These are phyloP conservation scores for Varroa destructor DNA, from an alignment of 1,140 invertebrate species.

Conservation along the genomic window DNA sequence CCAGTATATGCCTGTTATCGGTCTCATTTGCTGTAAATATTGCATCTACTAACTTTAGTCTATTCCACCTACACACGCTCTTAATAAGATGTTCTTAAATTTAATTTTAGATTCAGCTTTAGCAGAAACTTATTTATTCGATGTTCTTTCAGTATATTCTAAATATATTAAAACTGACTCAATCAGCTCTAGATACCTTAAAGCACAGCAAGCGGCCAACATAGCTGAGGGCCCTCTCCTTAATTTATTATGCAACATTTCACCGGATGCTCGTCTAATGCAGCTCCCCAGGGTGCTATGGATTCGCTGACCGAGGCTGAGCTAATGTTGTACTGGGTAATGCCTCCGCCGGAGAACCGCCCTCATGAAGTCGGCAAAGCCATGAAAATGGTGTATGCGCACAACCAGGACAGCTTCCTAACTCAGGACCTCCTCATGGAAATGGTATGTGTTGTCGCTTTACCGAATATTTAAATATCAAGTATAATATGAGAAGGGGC, in stretches of 20 bases:
- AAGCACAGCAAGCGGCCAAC: no score
- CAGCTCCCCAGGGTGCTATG: constrained; percentile 64
- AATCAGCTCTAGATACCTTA: no score
- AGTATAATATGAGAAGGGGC: constrained; percentile 30
- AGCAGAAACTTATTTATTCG: no score
- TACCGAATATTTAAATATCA: constrained; percentile 19
- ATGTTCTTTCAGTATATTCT: no score
- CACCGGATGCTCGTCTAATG: no score
- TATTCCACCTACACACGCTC: neutral
- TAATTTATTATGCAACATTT: no score
- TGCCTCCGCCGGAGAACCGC: constrained; percentile 76
- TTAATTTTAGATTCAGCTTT: no score
- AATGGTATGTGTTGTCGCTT: constrained; percentile 48
- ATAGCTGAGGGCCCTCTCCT: no score
- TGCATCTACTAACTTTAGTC: constrained; percentile 15
- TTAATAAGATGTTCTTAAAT: neutral
- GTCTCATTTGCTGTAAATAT: constrained; percentile 68
- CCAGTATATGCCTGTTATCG: constrained; percentile 78
- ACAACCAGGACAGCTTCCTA: constrained; percentile 64
- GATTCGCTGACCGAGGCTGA: constrained; percentile 47
- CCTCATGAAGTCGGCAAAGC: constrained; percentile 79
- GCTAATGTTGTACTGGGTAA: constrained; percentile 79
- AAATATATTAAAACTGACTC: no score
- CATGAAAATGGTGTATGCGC: constrained; percentile 69
- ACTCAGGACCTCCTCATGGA: constrained; percentile 67